Conservation (phyloP, 2,888 invertebrate species). For the Clunio marinus region DNA sequence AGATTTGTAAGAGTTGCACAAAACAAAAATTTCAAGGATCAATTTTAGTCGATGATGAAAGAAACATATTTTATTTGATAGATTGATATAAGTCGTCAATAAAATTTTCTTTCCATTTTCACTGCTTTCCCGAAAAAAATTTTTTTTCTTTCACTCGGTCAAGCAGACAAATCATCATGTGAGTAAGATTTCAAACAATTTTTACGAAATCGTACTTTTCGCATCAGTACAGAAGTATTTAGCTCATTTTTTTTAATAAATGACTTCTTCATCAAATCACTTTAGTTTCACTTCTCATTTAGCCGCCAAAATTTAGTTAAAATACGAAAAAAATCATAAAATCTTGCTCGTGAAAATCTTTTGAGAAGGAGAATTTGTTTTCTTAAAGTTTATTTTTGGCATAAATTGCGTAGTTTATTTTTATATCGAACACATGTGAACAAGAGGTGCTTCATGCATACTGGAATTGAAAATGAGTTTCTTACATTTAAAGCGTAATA, state of each 20-base stretch:
- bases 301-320: neutral
- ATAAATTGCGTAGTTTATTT: constrained; percentile 9
- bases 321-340: constrained; percentile 9
- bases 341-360: neutral
- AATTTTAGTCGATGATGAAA: no score
- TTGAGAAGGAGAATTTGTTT: neutral
- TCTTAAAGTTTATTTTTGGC: no score
- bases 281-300: neutral
- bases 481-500: no score
- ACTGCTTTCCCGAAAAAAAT: no score
- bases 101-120: neutral
- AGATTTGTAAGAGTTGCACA: neutral
- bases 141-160: neutral
- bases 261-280: constrained; percentile 7
- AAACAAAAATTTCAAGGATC: no score
- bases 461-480: neutral
- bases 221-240: neutral
- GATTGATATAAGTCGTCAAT: no score
- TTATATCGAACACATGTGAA: neutral
- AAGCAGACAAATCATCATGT: constrained; percentile 20
- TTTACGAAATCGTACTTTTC: neutral
- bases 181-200: neutral
- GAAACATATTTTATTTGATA: no score
- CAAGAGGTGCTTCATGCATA: neutral
- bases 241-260: constrained; percentile 6